Evolutionary conservation across 2,113 vertebrate genomes (phyloP).

Genomic region (Symphodus melops): DNA sequence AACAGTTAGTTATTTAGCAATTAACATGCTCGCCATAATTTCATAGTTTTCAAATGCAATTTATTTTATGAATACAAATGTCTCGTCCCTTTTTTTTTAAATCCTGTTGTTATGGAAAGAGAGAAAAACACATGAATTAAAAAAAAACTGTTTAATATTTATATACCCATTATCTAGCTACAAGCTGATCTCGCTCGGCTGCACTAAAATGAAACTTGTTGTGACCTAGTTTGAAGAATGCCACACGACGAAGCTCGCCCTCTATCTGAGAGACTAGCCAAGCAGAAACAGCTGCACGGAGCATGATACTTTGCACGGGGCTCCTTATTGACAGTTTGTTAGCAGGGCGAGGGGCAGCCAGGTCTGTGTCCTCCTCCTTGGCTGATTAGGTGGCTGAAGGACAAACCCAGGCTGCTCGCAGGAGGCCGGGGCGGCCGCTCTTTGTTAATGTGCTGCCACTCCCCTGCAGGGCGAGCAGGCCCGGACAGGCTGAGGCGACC

Average conservation of each 20-base stretch:
- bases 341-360: conserved; percentile 31
- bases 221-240: conserved; percentile 81
- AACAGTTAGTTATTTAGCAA: conserved; percentile 65
- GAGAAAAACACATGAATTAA: conserved; percentile 27
- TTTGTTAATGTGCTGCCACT: conserved; percentile 67
- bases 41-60: conserved; percentile 58
- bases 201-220: conserved; percentile 78
- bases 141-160: conserved; percentile 76
- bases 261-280: conserved; percentile 60
- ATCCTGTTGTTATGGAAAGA: conserved; percentile 42
- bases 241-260: conserved; percentile 69
- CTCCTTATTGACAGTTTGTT: conserved; percentile 62
- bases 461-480: conserved; percentile 62
- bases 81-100: conserved; percentile 43
- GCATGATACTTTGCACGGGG: conserved; percentile 53
- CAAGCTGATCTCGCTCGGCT: conserved; percentile 67
- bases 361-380: conserved; percentile 58
- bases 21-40: conserved; percentile 62
- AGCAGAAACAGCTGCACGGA: conserved; percentile 68
- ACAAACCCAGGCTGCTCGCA: conserved; percentile 37
- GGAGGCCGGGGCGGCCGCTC: conserved; percentile 24
- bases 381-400: conserved; percentile 73
- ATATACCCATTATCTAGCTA: conserved; percentile 73
- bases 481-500: conserved; percentile 67
- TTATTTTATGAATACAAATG: conserved; percentile 65